Base-by-base conservation (phyloP, 2,888 invertebrate species). In the Sicus ferrugineus region DNA sequence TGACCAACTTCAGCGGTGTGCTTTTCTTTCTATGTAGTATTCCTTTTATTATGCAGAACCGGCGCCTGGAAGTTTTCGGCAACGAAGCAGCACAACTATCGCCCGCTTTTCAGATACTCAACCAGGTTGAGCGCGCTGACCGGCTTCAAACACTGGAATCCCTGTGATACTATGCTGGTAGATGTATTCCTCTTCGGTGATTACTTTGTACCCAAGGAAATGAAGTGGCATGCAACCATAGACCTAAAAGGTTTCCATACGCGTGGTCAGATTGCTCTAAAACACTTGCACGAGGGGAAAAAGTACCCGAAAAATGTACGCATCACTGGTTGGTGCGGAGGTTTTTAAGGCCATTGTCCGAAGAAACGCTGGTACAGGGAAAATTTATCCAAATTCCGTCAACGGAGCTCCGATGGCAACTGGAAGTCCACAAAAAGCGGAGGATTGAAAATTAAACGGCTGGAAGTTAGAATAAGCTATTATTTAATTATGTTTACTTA, bases 241-340 rank as follows among this genome's bases (percentile, higher is more conserved):
- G 91, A 91, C 77, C 81, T 91, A 19, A 82, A 82, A 69, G 90
- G 90, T 2, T 78, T 73, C 2, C 85, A 86, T 73, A 90, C 90
- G 0, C 86, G 90, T 65, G 92, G 91, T 0, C 90, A 90, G 84
- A 88, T 90, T 80, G 88, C 90, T 0, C 83, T 90, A 21, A 89
- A 91, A 81, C 88, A 88, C 80, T 72, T 81, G 21, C 77, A 78
- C 7, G 77, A 79, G 34, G 73, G 74, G 38, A 77, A 77, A 0
- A 81, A 80, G 69, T 77, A 77, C 73, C 78, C 78, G 1, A 77
- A 80, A 42, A 85, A 84, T 74, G 81, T 83, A 16, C 78, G 80
- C 30, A 74, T 85, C 19, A 80, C 78, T 85, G 56, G 77, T 89
- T 9, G 83, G 89, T 75, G 79, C 80, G 2, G 86, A 87, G 64